Conservation (phyloP, 2,113 vertebrate genomes). For the Hypocryptadius cinnamomeus region DNA sequence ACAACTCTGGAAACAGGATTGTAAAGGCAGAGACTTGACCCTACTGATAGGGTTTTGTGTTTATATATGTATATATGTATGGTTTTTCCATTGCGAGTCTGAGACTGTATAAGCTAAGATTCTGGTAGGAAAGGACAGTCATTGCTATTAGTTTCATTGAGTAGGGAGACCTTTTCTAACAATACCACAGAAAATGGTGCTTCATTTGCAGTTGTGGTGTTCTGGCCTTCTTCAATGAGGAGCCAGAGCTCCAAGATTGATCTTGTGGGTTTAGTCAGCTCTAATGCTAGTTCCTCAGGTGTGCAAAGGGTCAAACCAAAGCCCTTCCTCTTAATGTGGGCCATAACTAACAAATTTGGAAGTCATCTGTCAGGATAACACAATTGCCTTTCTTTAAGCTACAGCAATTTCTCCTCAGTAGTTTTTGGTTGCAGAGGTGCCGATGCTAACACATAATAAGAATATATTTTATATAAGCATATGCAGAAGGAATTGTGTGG, state of each 20-base stretch:
- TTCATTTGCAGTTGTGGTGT: neutral
- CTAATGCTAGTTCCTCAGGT: neutral
- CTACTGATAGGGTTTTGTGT: neutral
- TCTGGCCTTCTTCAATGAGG: neutral
- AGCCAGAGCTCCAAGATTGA: rapidly evolving
- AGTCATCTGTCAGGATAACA: neutral
- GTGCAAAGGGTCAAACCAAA: neutral
- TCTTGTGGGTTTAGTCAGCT: neutral
- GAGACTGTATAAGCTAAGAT: neutral
- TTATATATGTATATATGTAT: neutral
- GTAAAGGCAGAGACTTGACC: neutral
- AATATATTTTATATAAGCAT: neutral
- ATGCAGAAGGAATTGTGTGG: neutral
- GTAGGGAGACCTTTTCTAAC: neutral
- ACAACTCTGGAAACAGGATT: neutral
- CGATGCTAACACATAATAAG: neutral
- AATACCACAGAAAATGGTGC: neutral
- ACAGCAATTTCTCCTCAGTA: neutral
- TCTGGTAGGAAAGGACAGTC: neutral
- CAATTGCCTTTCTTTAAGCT: neutral
- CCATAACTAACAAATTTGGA: neutral
- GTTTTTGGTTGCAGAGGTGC: neutral
- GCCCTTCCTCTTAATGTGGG: neutral
- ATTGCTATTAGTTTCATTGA: neutral
- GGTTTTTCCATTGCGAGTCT: neutral